Percentiles rank a stretch among this genome's conserved stretches.
phyloP scores from a whole-genome alignment of 1,140 invertebrate genomes.

The Solen grandis region DNA sequence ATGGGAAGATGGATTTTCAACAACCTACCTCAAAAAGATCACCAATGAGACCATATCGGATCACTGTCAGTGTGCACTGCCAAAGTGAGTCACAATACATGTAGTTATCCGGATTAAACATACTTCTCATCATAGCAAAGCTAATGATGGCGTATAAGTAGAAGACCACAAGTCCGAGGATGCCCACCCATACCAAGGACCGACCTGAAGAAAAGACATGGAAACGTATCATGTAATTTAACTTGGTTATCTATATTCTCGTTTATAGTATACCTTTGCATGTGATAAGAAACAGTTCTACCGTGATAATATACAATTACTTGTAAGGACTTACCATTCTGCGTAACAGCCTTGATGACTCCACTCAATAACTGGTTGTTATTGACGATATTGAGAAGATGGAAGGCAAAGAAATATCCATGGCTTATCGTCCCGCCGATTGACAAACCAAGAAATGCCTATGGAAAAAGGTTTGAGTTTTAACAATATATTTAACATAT shows the following conservation, averaged over 20 bases:
- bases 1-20: no score
- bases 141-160: conserved; percentile 80
- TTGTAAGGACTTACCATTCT: conserved; percentile 79
- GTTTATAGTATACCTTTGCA: no score
- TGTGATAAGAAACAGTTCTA: no score
- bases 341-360: conserved; percentile 80
- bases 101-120: conserved; percentile 76
- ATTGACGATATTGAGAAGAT: conserved; percentile 79
- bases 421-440: conserved; percentile 72
- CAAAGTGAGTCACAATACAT: conserved; percentile 79
- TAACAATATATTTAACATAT: not conserved
- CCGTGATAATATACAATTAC: no score
- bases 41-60: conserved; percentile 80
- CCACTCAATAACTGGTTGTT: conserved; percentile 80
- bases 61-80: conserved; percentile 80
- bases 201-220: conserved; percentile 72
- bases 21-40: conserved; percentile 79
- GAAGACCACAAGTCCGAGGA: conserved; percentile 79
- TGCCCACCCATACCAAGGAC: conserved; percentile 79
- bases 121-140: conserved; percentile 79
- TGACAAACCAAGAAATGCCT: conserved; percentile 74
- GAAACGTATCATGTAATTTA: not conserved
- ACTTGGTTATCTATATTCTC: no score
- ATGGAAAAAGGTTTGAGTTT: not conserved
- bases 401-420: conserved; percentile 79